These are phyloP conservation scores for Pseudopodoces humilis DNA, from an alignment of 2,113 vertebrate genomes.

Conservation along the genomic window DNA sequence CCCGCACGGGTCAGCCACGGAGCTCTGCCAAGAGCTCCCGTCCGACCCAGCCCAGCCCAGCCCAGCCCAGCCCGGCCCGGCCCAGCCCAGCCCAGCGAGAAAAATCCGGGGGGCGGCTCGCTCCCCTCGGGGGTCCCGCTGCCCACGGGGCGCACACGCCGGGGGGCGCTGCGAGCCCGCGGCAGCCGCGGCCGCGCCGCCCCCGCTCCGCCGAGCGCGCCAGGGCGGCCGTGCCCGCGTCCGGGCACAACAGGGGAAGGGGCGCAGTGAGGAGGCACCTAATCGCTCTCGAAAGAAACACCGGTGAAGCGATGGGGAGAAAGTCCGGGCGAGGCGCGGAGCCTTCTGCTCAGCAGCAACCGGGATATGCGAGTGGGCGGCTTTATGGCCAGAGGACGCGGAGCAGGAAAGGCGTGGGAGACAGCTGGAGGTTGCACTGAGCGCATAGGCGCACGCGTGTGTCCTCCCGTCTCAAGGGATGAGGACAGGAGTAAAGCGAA, in stretches of 20 bases:
- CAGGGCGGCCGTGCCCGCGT: rapidly evolving
- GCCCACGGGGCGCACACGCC: neutral
- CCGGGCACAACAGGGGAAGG: too few species aligned
- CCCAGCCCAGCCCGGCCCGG: too few species aligned
- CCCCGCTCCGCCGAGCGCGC: too few species aligned
- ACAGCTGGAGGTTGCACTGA: neutral
- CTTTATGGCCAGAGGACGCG: neutral
- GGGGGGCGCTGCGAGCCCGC: conserved; percentile 28
- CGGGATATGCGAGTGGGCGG: neutral
- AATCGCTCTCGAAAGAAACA: neutral
- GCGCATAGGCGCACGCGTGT: rapidly evolving
- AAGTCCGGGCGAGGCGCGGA: neutral
- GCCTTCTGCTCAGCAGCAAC: neutral
- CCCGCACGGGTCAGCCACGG: neutral
- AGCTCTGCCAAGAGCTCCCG: neutral
- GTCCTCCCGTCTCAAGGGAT: neutral
- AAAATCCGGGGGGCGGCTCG: neutral
- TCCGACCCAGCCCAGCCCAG: too few species aligned
- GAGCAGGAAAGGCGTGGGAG: neutral
- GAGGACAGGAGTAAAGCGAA: neutral
- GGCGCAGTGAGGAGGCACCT: too few species aligned
- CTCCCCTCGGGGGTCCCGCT: neutral
- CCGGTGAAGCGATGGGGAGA: neutral
- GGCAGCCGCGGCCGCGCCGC: neutral
- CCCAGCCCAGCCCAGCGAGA: neutral